Evolutionary conservation across 2,113 vertebrate species (phyloP).

Genomic region (Myiagra hebetior): DNA sequence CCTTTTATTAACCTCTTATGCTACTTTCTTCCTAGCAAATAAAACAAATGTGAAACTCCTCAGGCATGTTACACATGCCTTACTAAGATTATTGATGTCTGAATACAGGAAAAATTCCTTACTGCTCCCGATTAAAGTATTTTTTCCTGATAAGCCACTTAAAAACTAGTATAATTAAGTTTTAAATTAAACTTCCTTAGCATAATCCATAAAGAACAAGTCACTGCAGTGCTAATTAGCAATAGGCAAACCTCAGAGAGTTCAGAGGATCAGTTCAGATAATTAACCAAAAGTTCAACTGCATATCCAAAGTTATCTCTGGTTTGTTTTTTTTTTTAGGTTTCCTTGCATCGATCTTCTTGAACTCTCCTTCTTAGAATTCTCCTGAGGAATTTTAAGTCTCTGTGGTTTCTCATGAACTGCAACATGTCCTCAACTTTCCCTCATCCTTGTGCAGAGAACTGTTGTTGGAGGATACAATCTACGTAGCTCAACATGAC

Average conservation of each 20-base stretch:
- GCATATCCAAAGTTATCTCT: conserved; percentile 42
- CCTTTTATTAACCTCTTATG: conserved; percentile 5
- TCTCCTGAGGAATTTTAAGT: background rate
- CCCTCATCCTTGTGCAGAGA: background rate
- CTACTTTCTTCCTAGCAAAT: conserved; percentile 11
- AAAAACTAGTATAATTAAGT: conserved; percentile 70
- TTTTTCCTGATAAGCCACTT: conserved; percentile 63
- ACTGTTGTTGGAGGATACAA: background rate
- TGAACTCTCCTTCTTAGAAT: background rate
- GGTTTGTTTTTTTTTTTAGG: background rate
- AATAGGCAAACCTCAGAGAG: conserved; percentile 62
- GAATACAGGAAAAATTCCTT: conserved; percentile 37
- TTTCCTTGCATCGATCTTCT: background rate
- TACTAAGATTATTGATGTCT: conserved; percentile 14
- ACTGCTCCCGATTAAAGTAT: conserved; percentile 14
- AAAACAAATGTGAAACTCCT: conserved; percentile 21
- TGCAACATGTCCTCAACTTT: background rate
- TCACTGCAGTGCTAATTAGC: conserved; percentile 65
- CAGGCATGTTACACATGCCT: background rate
- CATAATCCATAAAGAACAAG: conserved; percentile 66
- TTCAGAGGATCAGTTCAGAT: conserved; percentile 69
- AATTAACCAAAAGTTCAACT: conserved; percentile 67
- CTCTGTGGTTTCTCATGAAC: background rate
- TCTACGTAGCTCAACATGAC: background rate
- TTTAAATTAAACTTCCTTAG: conserved; percentile 68